phyloP scores from a whole-genome alignment of 2,888 invertebrate genomes.

The Diaphora mendica region DNA sequence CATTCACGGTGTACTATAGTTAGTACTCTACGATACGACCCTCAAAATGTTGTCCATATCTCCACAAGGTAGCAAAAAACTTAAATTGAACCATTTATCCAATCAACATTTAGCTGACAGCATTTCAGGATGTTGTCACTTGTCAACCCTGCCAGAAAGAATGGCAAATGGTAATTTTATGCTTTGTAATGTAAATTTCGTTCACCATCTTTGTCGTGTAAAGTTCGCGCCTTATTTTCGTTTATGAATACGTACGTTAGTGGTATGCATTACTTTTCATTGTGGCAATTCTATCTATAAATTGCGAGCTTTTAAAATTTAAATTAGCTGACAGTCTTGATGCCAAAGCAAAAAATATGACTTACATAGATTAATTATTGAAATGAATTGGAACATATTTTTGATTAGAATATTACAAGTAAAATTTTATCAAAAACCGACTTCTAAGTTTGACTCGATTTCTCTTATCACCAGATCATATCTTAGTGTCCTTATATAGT shows the following conservation, averaged over 20 bases:
- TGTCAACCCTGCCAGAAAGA: constrained; percentile 50
- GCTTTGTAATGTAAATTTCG: constrained; percentile 57
- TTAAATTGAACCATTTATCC: not conserved
- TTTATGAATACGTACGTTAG: constrained; percentile 22
- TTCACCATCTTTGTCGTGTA: constrained; percentile 45
- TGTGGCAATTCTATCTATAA: constrained; percentile 26
- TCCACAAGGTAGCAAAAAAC: not conserved
- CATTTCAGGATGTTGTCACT: constrained; percentile 14
- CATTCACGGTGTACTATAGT: not conserved
- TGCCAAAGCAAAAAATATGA: constrained; percentile 44
- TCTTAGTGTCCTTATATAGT: too few species aligned
- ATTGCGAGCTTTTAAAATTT: constrained; percentile 40
- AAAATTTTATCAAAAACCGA: too few species aligned
- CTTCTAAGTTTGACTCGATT: too few species aligned
- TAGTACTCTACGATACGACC: not conserved
- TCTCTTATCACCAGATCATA: too few species aligned
- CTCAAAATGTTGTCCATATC: not conserved
- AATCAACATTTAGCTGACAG: not conserved
- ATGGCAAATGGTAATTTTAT: constrained; percentile 56
- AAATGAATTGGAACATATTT: constrained; percentile 15
- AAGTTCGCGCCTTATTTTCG: constrained; percentile 35
- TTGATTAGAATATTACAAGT: constrained; percentile 19
- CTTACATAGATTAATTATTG: constrained; percentile 35
- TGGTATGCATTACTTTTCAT: constrained; percentile 11
- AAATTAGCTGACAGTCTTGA: constrained; percentile 56